phyloP scores from a whole-genome alignment of 2,113 vertebrate species.

The Phalacrocorax carbo region DNA sequence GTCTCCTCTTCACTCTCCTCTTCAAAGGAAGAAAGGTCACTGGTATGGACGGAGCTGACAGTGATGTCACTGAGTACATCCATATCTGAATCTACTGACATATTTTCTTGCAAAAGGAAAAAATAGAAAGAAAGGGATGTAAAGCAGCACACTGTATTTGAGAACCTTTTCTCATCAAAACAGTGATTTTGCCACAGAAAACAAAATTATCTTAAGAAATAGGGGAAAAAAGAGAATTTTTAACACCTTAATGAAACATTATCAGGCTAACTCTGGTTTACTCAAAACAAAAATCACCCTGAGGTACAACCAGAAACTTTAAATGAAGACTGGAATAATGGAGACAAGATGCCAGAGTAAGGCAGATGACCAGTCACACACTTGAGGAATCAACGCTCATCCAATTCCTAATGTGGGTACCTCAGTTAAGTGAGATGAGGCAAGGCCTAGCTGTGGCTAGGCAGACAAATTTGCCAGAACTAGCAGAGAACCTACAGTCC shows the following conservation, averaged over 20 bases:
- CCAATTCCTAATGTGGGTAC: background rate
- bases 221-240: background rate
- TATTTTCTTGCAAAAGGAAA: constrained; percentile 77
- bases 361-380: background rate
- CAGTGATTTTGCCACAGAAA: background rate
- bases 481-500: background rate
- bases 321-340: background rate
- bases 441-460: background rate
- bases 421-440: background rate
- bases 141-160: background rate
- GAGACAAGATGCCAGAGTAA: background rate
- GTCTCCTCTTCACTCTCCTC: constrained; percentile 90
- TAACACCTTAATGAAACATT: background rate
- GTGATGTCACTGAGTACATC: constrained; percentile 97
- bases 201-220: background rate
- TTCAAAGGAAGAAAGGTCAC: constrained; percentile 96
- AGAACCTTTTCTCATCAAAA: background rate
- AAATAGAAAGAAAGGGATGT: background rate
- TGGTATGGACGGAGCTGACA: constrained; percentile 98
- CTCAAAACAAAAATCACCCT: background rate
- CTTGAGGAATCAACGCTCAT: background rate
- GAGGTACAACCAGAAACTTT: background rate
- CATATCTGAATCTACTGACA: constrained; percentile 88
- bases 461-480: background rate
- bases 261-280: background rate